Percentiles rank a stretch among this genome's conserved stretches.
These are phyloP conservation scores for Cephalopachus bancanus DNA, from an alignment of 2,797 vertebrate species.

Conservation along the genomic window DNA sequence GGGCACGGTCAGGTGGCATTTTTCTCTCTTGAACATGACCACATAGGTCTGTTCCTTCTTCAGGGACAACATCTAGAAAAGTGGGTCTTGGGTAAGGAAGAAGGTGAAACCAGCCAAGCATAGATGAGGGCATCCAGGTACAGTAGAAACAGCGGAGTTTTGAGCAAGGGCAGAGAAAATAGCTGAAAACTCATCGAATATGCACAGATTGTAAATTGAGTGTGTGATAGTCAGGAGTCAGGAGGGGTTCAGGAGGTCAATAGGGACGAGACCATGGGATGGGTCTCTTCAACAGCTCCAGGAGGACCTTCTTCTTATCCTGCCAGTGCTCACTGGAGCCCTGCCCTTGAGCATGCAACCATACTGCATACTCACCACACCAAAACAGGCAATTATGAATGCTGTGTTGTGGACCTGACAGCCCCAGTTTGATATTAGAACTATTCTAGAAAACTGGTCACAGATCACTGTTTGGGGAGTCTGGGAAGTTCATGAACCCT, in stretches of 20 bases:
- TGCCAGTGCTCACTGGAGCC: neutral
- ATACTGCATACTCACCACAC: neutral
- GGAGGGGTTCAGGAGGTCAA: neutral
- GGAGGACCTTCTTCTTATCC: neutral
- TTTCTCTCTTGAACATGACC: neutral
- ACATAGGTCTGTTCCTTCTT: neutral
- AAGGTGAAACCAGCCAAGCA: neutral
- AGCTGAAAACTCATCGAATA: neutral
- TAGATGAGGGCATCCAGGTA: neutral
- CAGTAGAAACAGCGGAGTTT: neutral
- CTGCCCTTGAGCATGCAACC: neutral
- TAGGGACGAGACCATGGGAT: neutral
- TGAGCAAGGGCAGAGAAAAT: neutral
- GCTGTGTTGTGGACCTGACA: neutral
- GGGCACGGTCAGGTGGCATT: neutral
- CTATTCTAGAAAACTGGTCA: neutral
- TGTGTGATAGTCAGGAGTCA: neutral
- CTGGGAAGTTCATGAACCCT: neutral
- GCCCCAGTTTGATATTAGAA: neutral
- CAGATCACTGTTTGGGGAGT: neutral
- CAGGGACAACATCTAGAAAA: neutral
- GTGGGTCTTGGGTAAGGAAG: neutral
- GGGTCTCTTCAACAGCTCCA: neutral
- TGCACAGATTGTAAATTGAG: neutral
- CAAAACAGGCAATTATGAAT: neutral